phyloP scores from a whole-genome alignment of 2,888 invertebrate genomes.

The Drosophila setosimentum region DNA sequence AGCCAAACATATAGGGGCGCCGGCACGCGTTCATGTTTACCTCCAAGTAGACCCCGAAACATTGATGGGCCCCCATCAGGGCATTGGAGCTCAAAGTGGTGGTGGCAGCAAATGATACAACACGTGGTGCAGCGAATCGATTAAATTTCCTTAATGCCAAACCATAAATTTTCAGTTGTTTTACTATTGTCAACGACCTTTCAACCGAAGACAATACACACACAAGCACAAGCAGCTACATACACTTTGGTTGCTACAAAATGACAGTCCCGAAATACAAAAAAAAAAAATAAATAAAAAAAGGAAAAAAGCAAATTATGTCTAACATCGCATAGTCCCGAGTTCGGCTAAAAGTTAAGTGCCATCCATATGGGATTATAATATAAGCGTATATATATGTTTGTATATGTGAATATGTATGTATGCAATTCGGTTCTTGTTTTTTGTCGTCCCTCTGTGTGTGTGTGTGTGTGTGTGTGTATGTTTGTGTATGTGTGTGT shows the following conservation, averaged over 20 bases:
- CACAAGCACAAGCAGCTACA: constrained; percentile 13
- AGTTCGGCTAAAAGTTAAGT: constrained; percentile 67
- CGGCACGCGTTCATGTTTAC: constrained; percentile 56
- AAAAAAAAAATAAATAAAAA: constrained; percentile 20
- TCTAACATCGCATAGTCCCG: constrained; percentile 60
- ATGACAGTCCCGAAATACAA: constrained; percentile 21
- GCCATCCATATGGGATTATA: constrained; percentile 53
- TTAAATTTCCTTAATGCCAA: constrained; percentile 75
- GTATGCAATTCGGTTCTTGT: constrained; percentile 26
- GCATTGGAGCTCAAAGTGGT: background rate
- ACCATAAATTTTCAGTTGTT: constrained; percentile 72
- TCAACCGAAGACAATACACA: constrained; percentile 37
- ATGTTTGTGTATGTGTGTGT: background rate
- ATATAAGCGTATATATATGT: constrained; percentile 44
- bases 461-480: background rate
- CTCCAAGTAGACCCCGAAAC: constrained; percentile 9
- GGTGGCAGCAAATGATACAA: constrained; percentile 23
- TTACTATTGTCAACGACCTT: constrained; percentile 66
- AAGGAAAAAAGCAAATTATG: constrained; percentile 55
- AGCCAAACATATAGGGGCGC: constrained; percentile 41
- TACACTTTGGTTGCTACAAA: constrained; percentile 13
- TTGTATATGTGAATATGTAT: constrained; percentile 23
- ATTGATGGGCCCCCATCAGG: background rate
- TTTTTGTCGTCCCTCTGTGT: background rate
- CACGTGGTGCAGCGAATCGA: constrained; percentile 67